phyloP scores from a whole-genome alignment of 1,140 invertebrate genomes.

The Bombus picipes region DNA sequence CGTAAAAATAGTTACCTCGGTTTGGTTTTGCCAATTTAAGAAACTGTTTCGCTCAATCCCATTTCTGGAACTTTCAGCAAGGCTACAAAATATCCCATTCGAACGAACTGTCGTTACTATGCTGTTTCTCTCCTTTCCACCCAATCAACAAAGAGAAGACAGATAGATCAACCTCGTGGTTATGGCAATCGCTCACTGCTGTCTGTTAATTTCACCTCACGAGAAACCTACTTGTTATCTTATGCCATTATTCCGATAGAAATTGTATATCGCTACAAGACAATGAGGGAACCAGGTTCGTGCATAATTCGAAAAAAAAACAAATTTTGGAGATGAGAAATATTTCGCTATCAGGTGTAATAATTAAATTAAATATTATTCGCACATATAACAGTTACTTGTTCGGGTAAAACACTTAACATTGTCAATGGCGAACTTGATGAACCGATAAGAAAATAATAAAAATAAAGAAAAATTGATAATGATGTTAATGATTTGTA shows the following conservation, averaged over 20 bases:
- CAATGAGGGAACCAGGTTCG: neutral
- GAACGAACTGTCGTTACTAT: constrained; percentile 16
- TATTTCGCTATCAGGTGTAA: no score
- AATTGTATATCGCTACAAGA: neutral
- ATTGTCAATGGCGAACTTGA: no score
- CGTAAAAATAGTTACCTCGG: constrained; percentile 47
- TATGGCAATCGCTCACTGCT: neutral
- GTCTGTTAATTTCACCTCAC: neutral
- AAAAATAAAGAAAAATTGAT: no score
- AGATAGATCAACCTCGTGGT: neutral
- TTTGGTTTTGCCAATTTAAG: constrained; percentile 52
- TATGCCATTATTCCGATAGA: neutral
- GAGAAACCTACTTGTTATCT: neutral
- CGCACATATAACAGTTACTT: no score
- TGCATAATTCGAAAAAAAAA: no score
- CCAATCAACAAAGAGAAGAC: neutral
- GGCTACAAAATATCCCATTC: constrained; percentile 24
- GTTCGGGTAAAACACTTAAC: no score
- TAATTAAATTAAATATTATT: no score
- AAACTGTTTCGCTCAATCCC: constrained; percentile 50
- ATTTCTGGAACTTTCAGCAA: constrained; percentile 33
- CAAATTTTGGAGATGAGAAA: no score
- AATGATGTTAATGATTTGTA: no score
- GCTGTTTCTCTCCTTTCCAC: constrained; percentile 7
- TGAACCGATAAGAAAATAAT: no score